Base-by-base conservation (phyloP, 2,797 vertebrate species). In the Muraenolepis orangiensis region DNA sequence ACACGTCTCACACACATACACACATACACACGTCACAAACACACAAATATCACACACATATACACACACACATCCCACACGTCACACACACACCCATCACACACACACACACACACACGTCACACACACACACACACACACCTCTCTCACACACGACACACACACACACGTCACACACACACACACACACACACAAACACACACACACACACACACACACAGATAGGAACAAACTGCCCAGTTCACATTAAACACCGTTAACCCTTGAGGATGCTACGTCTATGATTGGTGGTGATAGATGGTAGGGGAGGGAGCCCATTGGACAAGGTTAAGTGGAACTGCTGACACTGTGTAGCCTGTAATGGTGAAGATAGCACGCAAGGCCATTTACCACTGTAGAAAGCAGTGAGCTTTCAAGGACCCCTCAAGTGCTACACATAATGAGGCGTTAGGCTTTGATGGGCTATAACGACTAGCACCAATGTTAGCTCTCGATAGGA, bases 321-420 rank as follows among this genome's bases (percentile, higher is more conserved):
- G 84, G 79, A 86, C 84, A 86, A 90, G 87, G 90, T 92, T 90
- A 89, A 90, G 87, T 72, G 81, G 79, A 88, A 82, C 66, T 78
- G 80, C 81, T 84, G 84, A 91, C 87, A 83, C 76, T 0, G 71
- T 74, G 83, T 74, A 71, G 79, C 76, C 84, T 90, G 87, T 87
- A 86, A 87, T 73, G 74, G 86, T 83, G 74, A 40, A 83, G 85
- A 90, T 88, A 88, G 85, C 66, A n/a, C 73, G 12, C 46, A 82
- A 75, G 12, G 71, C 81, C 73, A 46, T 87, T 75, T 79, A 70
- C 75, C 75, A 61, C 76, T 20, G 29, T 38, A 61, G 64, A 80
- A 70, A 14, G 40, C 75, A 77, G 68, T 28, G 69, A 82, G 79
- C 75, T 78, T n/a, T 85, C 69, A 68, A 81, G 85, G 78, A 87